A percentile compares a stretch with the other conserved stretches of the same genome.
These are phyloP conservation scores for Theonella swinhoei DNA, from an alignment of 37 sponge, comb jelly and placozoan genomes.

Conservation along the genomic window DNA sequence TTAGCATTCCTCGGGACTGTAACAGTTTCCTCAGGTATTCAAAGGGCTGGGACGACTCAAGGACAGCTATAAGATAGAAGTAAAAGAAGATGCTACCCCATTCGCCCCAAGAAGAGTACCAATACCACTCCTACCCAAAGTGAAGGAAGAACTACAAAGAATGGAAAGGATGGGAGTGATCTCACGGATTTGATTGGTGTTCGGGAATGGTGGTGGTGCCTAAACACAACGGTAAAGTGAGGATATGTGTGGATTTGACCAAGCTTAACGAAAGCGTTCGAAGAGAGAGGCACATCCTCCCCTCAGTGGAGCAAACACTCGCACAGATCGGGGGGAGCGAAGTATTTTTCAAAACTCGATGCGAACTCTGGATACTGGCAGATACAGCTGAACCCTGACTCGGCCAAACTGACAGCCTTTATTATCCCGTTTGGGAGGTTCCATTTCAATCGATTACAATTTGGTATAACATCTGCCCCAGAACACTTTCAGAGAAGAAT, in stretches of 20 bases:
- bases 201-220: slow-evolving; percentile 46
- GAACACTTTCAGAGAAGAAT: slow-evolving; percentile 48
- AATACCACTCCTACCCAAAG: slow-evolving; percentile 27
- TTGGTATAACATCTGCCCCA: slow-evolving; percentile 40
- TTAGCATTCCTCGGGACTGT: slow-evolving; percentile 2
- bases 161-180: slow-evolving; percentile 39
- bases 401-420: slow-evolving; percentile 44
- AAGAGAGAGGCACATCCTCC: slow-evolving; percentile 30
- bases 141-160: too few relatives aligned
- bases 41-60: slow-evolving; percentile 25
- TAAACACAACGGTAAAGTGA: slow-evolving; percentile 22
- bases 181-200: slow-evolving; percentile 22
- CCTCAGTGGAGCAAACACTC: slow-evolving; percentile 45
- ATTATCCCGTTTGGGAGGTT: slow-evolving; percentile 50
- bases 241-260: slow-evolving; percentile 50
- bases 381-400: slow-evolving; percentile 38
- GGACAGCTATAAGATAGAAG: too few relatives aligned
- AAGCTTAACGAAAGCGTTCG: slow-evolving; percentile 46
- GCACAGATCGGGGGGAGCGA: slow-evolving; percentile 24
- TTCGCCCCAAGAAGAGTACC: slow-evolving; percentile 43
- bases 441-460: slow-evolving; percentile 37
- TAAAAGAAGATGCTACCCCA: too few relatives aligned
- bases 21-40: too few relatives aligned
- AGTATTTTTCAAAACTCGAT: too few relatives aligned
- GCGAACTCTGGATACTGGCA: too few relatives aligned